Evolutionary conservation across 2,888 invertebrate genomes (phyloP).

Genomic region (Pheosia gnoma): DNA sequence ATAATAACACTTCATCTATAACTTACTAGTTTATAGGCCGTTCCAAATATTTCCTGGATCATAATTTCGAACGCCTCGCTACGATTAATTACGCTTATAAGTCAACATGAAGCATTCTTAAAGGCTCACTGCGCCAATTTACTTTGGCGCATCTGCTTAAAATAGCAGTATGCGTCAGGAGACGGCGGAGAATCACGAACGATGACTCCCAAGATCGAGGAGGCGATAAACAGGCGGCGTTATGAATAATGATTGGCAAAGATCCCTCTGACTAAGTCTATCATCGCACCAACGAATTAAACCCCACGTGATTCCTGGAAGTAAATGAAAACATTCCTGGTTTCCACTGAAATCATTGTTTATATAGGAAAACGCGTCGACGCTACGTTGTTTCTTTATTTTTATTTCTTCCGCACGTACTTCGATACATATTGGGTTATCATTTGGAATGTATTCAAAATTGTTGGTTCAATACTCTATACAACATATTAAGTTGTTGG

Average conservation of each 20-base stretch:
- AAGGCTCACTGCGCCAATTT: constrained; percentile 46
- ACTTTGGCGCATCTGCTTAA: constrained; percentile 49
- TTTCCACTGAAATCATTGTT: constrained; percentile 42
- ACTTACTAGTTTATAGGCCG: constrained; percentile 4
- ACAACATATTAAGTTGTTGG: too few species aligned
- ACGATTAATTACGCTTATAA: constrained; percentile 36
- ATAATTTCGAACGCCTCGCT: constrained; percentile 16
- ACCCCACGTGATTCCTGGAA: constrained; percentile 48
- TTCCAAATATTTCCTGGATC: constrained; percentile 13
- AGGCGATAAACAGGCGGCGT: constrained; percentile 61
- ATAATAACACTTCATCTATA: not conserved
- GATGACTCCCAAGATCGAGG: constrained; percentile 65
- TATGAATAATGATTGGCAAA: constrained; percentile 76
- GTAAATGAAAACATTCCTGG: constrained; percentile 29
- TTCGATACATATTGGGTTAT: not conserved
- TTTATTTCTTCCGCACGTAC: not conserved
- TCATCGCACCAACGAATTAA: constrained; percentile 38
- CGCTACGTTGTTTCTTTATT: constrained; percentile 6
- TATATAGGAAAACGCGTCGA: constrained; percentile 34
- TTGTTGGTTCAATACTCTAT: not conserved
- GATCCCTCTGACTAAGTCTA: constrained; percentile 58
- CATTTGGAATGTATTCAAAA: not conserved
- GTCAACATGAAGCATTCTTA: constrained; percentile 40
- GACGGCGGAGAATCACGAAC: constrained; percentile 51
- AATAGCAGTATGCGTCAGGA: constrained; percentile 74